A percentile compares a stretch with the other conserved stretches of the same genome.
Evolutionary conservation across 2,797 vertebrate species (phyloP).

Genomic region (Silurus aristotelis): DNA sequence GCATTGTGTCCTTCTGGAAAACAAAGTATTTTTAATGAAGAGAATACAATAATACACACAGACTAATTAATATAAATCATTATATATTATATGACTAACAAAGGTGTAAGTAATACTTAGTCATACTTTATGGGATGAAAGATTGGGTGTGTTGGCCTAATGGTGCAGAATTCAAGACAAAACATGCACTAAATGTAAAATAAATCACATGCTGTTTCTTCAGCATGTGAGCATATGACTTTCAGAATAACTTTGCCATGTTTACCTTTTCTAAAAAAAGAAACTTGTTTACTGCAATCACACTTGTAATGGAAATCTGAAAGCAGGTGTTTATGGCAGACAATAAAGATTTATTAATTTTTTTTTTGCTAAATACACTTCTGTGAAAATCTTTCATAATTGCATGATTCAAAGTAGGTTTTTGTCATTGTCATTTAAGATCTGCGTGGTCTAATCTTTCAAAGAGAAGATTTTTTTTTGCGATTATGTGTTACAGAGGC

Average conservation of each 20-base stretch:
- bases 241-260: neutral
- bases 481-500: too few relatives aligned
- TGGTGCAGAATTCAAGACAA: neutral
- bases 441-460: neutral
- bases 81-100: neutral
- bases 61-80: neutral
- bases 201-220: neutral
- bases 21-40: too few relatives aligned
- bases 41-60: too few relatives aligned
- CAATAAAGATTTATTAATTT: neutral
- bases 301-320: neutral
- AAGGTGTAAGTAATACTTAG: neutral
- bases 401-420: neutral
- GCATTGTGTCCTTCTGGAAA: neutral
- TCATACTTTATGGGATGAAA: neutral
- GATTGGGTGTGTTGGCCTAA: neutral
- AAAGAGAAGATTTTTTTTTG: neutral
- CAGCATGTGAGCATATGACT: neutral
- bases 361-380: neutral
- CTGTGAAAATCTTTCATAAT: neutral
- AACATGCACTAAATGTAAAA: neutral
- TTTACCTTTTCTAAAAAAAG: neutral
- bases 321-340: neutral
- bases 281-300: neutral
- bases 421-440: neutral